Conservation (phyloP, 2,797 vertebrate genomes). For the Psittacula echo region DNA sequence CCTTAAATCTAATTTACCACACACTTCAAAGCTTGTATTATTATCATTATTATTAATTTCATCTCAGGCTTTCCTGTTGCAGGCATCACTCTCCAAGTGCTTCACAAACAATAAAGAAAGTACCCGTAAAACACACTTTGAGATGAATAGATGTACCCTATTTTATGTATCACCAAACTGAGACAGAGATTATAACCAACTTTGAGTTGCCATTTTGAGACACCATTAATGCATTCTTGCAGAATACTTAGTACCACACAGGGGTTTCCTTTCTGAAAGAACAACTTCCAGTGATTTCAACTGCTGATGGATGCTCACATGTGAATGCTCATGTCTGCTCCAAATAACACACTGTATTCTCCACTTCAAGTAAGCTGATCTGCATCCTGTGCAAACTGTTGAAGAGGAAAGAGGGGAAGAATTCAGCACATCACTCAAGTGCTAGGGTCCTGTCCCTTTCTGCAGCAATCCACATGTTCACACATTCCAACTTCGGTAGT, state of each 20-base stretch:
- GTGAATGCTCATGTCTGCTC: not conserved
- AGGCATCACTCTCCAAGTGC: not conserved
- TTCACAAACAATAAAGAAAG: not conserved
- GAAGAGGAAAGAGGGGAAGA: not conserved
- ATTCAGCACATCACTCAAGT: not conserved
- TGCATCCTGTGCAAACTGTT: not conserved
- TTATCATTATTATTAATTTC: not conserved
- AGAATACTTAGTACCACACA: not conserved
- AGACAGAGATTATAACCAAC: not conserved
- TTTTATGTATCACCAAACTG: not conserved
- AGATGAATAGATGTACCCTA: not conserved
- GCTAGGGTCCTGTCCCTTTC: not conserved
- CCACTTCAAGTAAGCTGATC: not conserved
- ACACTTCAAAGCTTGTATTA: not conserved
- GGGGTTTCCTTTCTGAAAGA: not conserved
- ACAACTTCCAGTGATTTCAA: not conserved
- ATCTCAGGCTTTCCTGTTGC: not conserved
- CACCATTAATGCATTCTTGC: not conserved
- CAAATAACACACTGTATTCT: not conserved
- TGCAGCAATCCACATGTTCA: not conserved
- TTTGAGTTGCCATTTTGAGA: not conserved
- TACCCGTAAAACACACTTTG: not conserved
- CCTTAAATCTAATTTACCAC: not conserved
- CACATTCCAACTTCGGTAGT: accelerated
- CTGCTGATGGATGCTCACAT: not conserved